Conservation (phyloP, 2,797 vertebrate genomes). For the Adelosebastes latens region DNA sequence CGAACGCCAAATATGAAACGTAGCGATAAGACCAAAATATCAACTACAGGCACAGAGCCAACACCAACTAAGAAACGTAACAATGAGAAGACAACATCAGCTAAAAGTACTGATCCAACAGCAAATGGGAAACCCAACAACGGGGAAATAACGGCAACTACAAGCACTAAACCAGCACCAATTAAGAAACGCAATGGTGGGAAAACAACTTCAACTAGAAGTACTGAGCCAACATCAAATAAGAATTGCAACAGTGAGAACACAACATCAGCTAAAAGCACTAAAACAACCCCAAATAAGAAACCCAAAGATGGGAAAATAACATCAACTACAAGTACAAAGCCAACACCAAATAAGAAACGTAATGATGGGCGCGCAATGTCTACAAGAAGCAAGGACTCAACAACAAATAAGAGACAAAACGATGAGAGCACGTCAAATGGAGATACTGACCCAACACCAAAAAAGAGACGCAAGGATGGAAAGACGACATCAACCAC, state of each 20-base stretch:
- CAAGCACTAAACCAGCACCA: neutral
- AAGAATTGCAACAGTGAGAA: neutral
- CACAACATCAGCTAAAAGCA: neutral
- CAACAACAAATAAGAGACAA: neutral
- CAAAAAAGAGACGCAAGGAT: conserved; percentile 9
- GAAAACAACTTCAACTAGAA: neutral
- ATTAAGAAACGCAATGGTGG: neutral
- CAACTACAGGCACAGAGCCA: neutral
- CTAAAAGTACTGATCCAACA: neutral
- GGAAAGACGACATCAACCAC: neutral
- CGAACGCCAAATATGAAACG: neutral
- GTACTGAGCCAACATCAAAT: neutral
- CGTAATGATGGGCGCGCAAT: neutral
- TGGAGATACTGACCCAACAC: neutral
- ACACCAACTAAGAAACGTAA: neutral
- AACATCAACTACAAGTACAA: neutral
- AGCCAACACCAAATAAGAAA: neutral
- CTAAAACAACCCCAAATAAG: neutral
- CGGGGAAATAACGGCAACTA: neutral
- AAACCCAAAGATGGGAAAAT: neutral
- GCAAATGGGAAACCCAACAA: neutral
- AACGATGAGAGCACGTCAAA: neutral
- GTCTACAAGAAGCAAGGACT: neutral
- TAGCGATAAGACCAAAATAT: neutral
- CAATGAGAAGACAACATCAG: neutral